Base-by-base conservation (phyloP, 2,797 vertebrate species). In the Danio jaintianensis region DNA sequence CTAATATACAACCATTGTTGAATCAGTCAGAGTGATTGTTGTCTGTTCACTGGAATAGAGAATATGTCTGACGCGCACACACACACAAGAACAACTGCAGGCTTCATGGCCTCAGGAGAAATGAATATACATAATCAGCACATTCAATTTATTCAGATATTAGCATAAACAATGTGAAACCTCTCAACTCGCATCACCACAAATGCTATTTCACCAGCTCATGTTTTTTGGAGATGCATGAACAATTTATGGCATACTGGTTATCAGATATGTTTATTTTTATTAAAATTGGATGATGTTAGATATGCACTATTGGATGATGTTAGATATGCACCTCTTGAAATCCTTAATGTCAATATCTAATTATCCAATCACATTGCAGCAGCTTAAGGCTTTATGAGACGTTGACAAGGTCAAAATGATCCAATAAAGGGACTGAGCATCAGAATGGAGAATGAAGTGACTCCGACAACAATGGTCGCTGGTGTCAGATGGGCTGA, bases 71-170 rank as follows among this genome's bases (percentile, higher is more conserved):
- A 22, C 48, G 43, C 62, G 45, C 36, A 72, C 59, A 67, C 61
- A 73, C 69, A 56, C 13, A 67, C 22, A 48, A 29, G 29, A 29
- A 22, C 40, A 77, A 29, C 13, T 70, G 6, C 55, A 6, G 63
- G 29, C 45, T 7, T 52, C 22, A 6, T 70, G 47, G n/a, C 59
- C 73, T 40, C 58, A 20, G 36, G 67, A 66, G 61, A 79, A 62
- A 75, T 55, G 5, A 53, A 81, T 74, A 40, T 59, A 74, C 53
- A 66, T 72, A 82, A 79, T 78, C 40, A 63, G 50, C 76, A 74
- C 62, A 63, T 56, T 62, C 15, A 83, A 63, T 38, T 5, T 22
- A 78, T 78, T 78, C 43, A 43, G 6, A 53, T 38, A 78, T 77
- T 73, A 73, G 20, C 67, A 77, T 76, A 47, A 66, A 53, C 43